These are phyloP conservation scores for Mycetomoellerius zeteki DNA, from an alignment of 1,140 invertebrate genomes.

Conservation along the genomic window DNA sequence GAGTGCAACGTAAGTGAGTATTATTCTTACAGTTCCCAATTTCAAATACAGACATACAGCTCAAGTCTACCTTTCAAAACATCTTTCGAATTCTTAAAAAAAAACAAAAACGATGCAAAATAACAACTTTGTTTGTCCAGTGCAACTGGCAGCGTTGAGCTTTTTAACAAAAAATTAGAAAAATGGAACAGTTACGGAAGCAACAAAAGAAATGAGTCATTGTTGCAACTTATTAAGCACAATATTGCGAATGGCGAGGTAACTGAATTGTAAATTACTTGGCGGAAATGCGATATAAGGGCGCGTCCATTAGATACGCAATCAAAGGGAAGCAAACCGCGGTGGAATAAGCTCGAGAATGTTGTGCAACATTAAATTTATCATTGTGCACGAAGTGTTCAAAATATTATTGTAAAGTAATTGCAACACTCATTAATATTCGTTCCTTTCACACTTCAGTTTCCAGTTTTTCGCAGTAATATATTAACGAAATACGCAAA, in stretches of 20 bases:
- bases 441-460: neutral
- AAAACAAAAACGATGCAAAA: neutral
- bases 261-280: conserved; percentile 49
- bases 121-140: neutral
- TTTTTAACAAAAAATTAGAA: neutral
- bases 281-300: conserved; percentile 37
- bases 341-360: neutral
- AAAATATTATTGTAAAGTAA: too few relatives aligned
- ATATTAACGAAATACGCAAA: neutral
- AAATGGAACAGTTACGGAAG: neutral
- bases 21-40: neutral
- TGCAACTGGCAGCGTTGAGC: neutral
- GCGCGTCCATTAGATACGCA: neutral
- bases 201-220: conserved; percentile 18
- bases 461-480: neutral
- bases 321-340: conserved; percentile 7
- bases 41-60: neutral
- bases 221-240: conserved; percentile 11
- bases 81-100: neutral
- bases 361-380: conserved; percentile 13
- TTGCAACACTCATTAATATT: neutral
- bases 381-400: neutral
- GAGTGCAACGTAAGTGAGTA: neutral
- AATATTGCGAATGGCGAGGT: neutral
- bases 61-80: conserved; percentile 13